Conservation (phyloP, 2,113 vertebrate species). For the Diglossa brunneiventris region DNA sequence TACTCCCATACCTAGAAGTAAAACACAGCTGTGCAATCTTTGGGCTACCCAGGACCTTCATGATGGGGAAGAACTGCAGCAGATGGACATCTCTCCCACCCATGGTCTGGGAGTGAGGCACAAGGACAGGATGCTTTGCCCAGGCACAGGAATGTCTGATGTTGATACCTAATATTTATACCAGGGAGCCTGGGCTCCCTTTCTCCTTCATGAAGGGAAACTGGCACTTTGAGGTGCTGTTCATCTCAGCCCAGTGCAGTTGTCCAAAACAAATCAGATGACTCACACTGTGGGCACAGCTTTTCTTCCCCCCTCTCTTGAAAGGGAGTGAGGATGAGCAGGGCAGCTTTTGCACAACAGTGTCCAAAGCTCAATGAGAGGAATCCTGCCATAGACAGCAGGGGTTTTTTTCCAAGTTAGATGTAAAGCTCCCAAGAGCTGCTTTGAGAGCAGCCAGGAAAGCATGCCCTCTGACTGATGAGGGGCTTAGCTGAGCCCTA, state of each 20-base stretch:
- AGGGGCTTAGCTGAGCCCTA: neutral
- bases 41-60: neutral
- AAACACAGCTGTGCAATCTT: neutral
- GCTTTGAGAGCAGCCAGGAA: neutral
- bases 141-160: neutral
- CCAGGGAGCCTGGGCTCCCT: neutral
- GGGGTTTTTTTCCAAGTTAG: neutral
- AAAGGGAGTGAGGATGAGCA: neutral
- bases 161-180: neutral
- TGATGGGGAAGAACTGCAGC: neutral
- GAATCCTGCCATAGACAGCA: neutral
- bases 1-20: neutral
- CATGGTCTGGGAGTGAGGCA: rapidly evolving
- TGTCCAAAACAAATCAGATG: neutral
- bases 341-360: neutral
- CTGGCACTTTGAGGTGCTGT: neutral
- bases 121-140: neutral
- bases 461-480: rapidly evolving
- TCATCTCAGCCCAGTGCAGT: neutral
- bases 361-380: neutral
- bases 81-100: rapidly evolving
- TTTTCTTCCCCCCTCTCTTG: neutral
- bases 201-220: neutral
- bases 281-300: neutral
- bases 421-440: neutral